phyloP scores from a whole-genome alignment of 1,140 invertebrate genomes.

The Vanessa atalanta region DNA sequence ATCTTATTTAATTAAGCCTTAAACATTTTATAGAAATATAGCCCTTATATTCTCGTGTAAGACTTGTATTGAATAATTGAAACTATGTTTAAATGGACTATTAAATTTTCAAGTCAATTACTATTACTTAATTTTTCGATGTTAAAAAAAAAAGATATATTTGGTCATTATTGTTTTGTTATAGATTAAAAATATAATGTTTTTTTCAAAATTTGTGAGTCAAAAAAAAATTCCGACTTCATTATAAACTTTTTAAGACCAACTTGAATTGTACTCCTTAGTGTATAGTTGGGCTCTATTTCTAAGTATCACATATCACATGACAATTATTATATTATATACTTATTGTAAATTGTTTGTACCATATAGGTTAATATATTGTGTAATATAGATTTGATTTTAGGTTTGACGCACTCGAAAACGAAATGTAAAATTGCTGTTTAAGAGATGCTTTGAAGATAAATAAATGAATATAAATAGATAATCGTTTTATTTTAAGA shows the following conservation, averaged over 20 bases:
- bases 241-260: no score
- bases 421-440: constrained; percentile 56
- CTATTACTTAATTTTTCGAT: neutral
- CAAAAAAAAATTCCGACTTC: neutral
- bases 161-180: no score
- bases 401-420: constrained; percentile 57
- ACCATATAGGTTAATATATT: constrained; percentile 70
- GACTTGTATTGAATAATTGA: neutral
- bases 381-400: constrained; percentile 54
- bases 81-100: neutral
- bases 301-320: constrained; percentile 63
- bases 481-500: constrained; percentile 22
- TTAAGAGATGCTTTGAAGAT: constrained; percentile 49
- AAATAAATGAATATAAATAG: constrained; percentile 46
- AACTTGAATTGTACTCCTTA: neutral
- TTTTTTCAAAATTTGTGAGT: no score
- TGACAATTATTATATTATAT: constrained; percentile 54
- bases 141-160: neutral
- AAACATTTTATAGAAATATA: constrained; percentile 22
- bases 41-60: constrained; percentile 11
- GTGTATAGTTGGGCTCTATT: constrained; percentile 20
- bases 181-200: no score
- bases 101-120: no score
- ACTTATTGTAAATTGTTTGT: constrained; percentile 65
- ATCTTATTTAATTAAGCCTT: constrained; percentile 26